A percentile compares a stretch with the other conserved stretches of the same genome.
Conservation (phyloP, 64 coral and sea anemone species). For the Actinia equina region DNA sequence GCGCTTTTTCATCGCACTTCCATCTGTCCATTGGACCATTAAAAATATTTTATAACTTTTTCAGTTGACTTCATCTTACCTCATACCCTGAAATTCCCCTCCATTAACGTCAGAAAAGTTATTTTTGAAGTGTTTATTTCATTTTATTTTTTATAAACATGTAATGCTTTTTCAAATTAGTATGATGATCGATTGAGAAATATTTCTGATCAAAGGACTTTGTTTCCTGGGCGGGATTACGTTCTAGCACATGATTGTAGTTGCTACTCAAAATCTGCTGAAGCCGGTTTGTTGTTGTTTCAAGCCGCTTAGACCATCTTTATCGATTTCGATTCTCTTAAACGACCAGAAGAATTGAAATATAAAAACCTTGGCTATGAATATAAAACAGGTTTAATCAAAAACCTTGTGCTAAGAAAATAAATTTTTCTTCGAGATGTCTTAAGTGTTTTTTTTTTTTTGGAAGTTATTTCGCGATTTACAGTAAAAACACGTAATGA, state of each 20-base stretch:
- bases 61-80: slow-evolving; percentile 6
- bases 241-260: not conserved
- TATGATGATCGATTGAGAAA: not conserved
- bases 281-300: slow-evolving; percentile 1
- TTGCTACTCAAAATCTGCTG: not conserved
- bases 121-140: not conserved
- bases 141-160: not conserved
- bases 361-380: not conserved
- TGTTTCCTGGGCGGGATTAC: not conserved
- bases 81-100: not conserved
- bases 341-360: not conserved
- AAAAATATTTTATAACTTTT: not conserved
- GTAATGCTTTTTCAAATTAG: not conserved
- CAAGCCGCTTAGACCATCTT: not conserved
- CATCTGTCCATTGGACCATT: slow-evolving; percentile 1
- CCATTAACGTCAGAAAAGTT: not conserved
- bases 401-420: not conserved
- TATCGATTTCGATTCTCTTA: slow-evolving; percentile 10
- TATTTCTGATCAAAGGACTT: not conserved
- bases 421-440: not conserved
- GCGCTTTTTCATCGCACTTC: not conserved
- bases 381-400: not conserved
- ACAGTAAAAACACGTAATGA: too few relatives aligned
- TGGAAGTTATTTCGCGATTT: too few relatives aligned
- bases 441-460: not conserved